Conservation (phyloP, 2,888 invertebrate species). For the Petrolisthes cinctipes region DNA sequence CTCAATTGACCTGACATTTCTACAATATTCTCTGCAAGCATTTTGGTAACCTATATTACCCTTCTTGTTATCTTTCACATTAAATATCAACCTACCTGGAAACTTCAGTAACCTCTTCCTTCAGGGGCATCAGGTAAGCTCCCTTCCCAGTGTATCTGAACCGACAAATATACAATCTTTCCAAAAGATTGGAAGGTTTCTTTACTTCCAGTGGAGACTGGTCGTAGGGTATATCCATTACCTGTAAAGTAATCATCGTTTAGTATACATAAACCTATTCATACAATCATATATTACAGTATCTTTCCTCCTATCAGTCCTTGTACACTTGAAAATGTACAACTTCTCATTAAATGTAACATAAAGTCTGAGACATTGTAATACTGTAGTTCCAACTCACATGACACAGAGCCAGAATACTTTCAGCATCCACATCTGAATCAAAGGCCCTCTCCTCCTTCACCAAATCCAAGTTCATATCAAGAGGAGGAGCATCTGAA, state of each 20-base stretch:
- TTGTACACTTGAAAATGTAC: too few species aligned
- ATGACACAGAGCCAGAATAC: slow-evolving; percentile 40
- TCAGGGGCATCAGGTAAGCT: slow-evolving; percentile 38
- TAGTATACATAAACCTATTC: too few species aligned
- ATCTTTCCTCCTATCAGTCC: too few species aligned
- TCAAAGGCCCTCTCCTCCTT: slow-evolving; percentile 53
- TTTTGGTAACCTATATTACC: too few species aligned
- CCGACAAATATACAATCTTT: slow-evolving; percentile 55
- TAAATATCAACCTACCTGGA: too few species aligned
- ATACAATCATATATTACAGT: too few species aligned
- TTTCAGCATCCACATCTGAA: slow-evolving; percentile 54
- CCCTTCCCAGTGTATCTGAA: slow-evolving; percentile 50
- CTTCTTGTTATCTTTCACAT: too few species aligned
- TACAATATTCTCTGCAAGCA: too few species aligned
- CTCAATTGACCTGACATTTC: too few species aligned
- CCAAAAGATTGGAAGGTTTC: slow-evolving; percentile 1
- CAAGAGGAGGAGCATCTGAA: slow-evolving; percentile 46
- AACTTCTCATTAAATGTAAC: too few species aligned
- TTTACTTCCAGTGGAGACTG: slow-evolving; percentile 27
- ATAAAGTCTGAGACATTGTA: too few species aligned
- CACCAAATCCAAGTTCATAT: slow-evolving; percentile 38
- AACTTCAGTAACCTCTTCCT: not conserved
- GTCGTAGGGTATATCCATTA: slow-evolving; percentile 32
- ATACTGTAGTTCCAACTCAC: slow-evolving; percentile 37
- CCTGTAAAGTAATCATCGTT: slow-evolving; percentile 33